Percentiles rank a stretch among this genome's conserved stretches.
Evolutionary conservation across 2,888 invertebrate species (phyloP).

Genomic region (Dicycla oo): DNA sequence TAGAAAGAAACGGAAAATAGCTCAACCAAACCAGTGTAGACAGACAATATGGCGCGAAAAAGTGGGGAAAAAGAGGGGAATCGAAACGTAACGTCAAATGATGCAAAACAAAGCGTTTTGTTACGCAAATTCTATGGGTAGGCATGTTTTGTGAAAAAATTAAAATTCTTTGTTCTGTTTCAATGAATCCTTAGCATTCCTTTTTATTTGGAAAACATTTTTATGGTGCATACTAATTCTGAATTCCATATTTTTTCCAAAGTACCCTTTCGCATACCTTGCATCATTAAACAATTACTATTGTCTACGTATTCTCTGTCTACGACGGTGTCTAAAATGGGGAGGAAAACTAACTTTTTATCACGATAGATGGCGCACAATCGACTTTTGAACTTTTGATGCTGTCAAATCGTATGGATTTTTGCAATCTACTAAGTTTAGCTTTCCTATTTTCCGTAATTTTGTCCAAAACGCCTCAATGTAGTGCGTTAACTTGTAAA

Average conservation of each 20-base stretch:
- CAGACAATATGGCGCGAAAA: constrained; percentile 62
- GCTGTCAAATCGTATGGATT: too few relatives aligned
- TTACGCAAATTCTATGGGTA: not conserved
- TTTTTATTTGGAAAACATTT: not conserved
- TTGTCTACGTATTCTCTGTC: too few relatives aligned
- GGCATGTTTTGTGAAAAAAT: not conserved
- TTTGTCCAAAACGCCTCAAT: too few relatives aligned
- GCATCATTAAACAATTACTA: too few relatives aligned
- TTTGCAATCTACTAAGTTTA: too few relatives aligned
- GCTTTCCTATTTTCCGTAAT: too few relatives aligned
- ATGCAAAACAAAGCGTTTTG: constrained; percentile 28
- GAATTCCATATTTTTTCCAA: too few relatives aligned
- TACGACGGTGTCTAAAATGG: too few relatives aligned
- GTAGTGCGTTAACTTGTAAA: too few relatives aligned
- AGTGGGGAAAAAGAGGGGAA: not conserved
- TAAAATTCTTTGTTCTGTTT: not conserved
- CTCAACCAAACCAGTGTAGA: not conserved
- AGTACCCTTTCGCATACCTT: not conserved
- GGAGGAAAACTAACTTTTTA: too few relatives aligned
- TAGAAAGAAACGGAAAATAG: not conserved
- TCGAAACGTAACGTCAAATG: constrained; percentile 30
- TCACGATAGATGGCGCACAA: too few relatives aligned
- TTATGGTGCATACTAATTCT: not conserved
- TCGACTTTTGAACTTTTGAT: too few relatives aligned
- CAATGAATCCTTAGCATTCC: not conserved